Evolutionary conservation across 1,140 invertebrate genomes (phyloP), one percentile per base, ranked within the genome.

Genomic region (Lysiphlebus fabarum): DNA sequence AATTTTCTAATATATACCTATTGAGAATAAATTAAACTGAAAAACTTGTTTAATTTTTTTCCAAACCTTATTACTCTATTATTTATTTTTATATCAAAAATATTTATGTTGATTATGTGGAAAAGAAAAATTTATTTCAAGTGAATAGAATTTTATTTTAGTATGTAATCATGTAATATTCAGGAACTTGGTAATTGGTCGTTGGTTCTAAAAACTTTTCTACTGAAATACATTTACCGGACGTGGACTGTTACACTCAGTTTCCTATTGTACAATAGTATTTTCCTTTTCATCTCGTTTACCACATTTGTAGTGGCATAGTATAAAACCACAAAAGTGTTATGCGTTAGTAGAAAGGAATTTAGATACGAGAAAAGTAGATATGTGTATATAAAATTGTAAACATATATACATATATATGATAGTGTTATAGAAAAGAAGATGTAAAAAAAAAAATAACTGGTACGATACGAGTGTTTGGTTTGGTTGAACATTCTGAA

Each of bases 131-230:
- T 26, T 2, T 26, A 2, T 26, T 26, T 26, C 17, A 26, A 26
- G 17, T 26, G 10, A 17, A 42, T 44, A 14, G 38, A 26, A 41
- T 43, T 34, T 47, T 56, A 34, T 6, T 33, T 45, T 53, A 43
- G 17, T 11, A 36, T 60, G 43, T 56, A 50, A 57, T 58, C 53
- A 41, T 54, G 53, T 62, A 57, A 62, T 59, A 51, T 62, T 63
- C 58, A 43, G 45, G 50, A 63, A 59, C 44, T 34, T 40, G 36
- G 54, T 63, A 63, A 63, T 63, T 63, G 62, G 58, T 60, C 42
- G 54, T 14, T 40, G 49, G 36, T 34, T 43, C 38, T 49, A 34
- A 36, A n/a, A n/a, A 48, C 49, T 56, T 49, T 41, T 11, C 49
- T 36, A 38, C 11, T 51, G 53, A 50, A 62, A 55, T 55, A 36